Conservation (phyloP, 2,113 vertebrate species). For the Caretta caretta region DNA sequence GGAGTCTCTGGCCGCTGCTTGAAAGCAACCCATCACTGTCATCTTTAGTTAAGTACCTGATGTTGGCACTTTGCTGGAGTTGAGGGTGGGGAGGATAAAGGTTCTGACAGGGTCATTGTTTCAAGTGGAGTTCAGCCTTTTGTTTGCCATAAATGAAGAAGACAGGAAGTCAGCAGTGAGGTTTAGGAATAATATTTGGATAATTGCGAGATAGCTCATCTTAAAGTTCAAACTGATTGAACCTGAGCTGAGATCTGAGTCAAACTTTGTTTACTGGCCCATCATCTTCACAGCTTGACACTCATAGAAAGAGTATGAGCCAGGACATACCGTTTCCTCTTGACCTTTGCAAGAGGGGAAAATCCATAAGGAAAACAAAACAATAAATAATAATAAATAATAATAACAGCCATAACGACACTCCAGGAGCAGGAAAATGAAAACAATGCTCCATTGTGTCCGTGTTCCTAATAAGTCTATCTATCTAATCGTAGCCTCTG, state of each 20-base stretch:
- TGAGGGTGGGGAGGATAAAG: constrained; percentile 56
- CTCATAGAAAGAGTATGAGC: constrained; percentile 44
- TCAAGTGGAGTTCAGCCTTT: constrained; percentile 74
- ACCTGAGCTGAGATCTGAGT: constrained; percentile 71
- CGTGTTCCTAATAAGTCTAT: constrained; percentile 60
- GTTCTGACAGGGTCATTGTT: constrained; percentile 67
- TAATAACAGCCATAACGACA: constrained; percentile 9
- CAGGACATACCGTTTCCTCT: constrained; percentile 63
- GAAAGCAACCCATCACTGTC: constrained; percentile 70
- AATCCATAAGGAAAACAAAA: constrained; percentile 74
- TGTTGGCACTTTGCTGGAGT: constrained; percentile 59
- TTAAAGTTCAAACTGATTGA: constrained; percentile 77
- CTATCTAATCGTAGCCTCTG: constrained; percentile 50
- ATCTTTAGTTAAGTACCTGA: constrained; percentile 73
- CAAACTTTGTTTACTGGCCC: constrained; percentile 69
- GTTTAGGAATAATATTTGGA: constrained; percentile 84
- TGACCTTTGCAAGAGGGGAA: constrained; percentile 76
- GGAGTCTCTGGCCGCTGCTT: constrained; percentile 61
- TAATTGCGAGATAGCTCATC: constrained; percentile 80
- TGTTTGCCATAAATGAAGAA: constrained; percentile 74
- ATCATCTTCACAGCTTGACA: constrained; percentile 63
- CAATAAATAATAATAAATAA: constrained; percentile 77
- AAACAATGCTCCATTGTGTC: constrained; percentile 70
- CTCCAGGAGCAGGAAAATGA: constrained; percentile 47
- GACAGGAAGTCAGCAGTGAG: constrained; percentile 79